Evolutionary conservation across 2,113 vertebrate genomes (phyloP).

Genomic region (Sinocyclocheilus anshuiensis): DNA sequence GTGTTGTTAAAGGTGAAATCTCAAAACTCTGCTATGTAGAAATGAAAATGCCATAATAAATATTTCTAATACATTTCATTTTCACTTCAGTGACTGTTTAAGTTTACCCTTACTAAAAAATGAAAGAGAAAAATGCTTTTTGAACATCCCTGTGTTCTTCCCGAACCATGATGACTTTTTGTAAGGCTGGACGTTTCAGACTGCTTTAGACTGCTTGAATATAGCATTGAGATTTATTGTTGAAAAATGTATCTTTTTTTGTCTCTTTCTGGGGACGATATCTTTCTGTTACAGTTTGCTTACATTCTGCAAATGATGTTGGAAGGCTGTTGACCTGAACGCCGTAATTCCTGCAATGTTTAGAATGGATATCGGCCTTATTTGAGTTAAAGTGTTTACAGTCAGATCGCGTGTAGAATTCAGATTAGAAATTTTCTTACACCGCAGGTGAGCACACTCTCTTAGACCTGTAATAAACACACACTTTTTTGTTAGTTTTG

Average conservation of each 20-base stretch:
- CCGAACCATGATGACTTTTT: neutral
- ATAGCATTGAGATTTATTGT: neutral
- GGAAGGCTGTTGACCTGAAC: constrained; percentile 12
- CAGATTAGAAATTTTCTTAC: neutral
- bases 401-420: constrained; percentile 1
- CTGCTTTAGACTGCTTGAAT: neutral
- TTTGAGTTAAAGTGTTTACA: constrained; percentile 8
- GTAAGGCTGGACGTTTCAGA: neutral
- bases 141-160: neutral
- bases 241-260: neutral
- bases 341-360: constrained; percentile 8
- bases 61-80: neutral
- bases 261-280: neutral
- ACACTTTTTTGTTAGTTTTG: constrained; percentile 2
- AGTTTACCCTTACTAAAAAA: neutral
- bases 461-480: neutral
- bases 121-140: neutral
- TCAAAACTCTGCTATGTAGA: neutral
- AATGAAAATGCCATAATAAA: neutral
- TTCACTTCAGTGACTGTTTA: neutral
- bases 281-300: neutral
- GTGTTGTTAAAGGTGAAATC: neutral
- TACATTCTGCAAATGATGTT: constrained; percentile 27
- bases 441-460: neutral
- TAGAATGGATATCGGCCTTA: neutral